Base-by-base conservation (phyloP, 1,140 invertebrate species). In the Psix sp. region DNA sequence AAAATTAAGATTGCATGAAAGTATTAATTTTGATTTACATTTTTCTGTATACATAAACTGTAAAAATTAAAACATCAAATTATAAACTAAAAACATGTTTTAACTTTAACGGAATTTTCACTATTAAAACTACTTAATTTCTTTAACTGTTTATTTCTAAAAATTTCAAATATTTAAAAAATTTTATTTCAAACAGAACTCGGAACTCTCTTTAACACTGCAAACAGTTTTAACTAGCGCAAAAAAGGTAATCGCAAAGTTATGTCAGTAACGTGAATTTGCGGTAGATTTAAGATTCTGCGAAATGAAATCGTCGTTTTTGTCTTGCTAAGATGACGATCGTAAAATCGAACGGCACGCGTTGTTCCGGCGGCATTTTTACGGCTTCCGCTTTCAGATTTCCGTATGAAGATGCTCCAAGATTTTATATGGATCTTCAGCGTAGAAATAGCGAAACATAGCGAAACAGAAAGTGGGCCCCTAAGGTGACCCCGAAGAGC, bases 401-500 rank as follows among this genome's bases (percentile, higher is more conserved):
- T 67, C 71, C 71, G 62, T 67, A 74, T 59, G 71, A 51, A 62
- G 56, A 67, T 66, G 33, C 46, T 45, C 20, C 17, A 52, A 18
- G 59, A 51, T 38, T 17, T 39, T 35, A 31, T 43, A 54, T 18
- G 60, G 59, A 60, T 66, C 39, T 39, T 39, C 39, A 5, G 21
- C n/a, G 49, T 9, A 51, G 26, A 17, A n/a, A 35, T 35, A 43
- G 40, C 35, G 38, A 18, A 42, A 18, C 31, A 51, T 26, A 60
- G 68, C 59, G 70, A 74, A 74, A 74, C 70, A 74, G 70, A 74
- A 74, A 74, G 70, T 67, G 49, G 70, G 70, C 48, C 56, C 46
- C 42, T 21, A 13, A 2, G 10, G 11, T 74, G 62, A 74, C 70
- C 70, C 49, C 70, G 46, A 54, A 56, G 56, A 54, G 45, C 38